Base-by-base conservation (phyloP, 2,113 vertebrate genomes). In the Hippocampus mohnikei region DNA sequence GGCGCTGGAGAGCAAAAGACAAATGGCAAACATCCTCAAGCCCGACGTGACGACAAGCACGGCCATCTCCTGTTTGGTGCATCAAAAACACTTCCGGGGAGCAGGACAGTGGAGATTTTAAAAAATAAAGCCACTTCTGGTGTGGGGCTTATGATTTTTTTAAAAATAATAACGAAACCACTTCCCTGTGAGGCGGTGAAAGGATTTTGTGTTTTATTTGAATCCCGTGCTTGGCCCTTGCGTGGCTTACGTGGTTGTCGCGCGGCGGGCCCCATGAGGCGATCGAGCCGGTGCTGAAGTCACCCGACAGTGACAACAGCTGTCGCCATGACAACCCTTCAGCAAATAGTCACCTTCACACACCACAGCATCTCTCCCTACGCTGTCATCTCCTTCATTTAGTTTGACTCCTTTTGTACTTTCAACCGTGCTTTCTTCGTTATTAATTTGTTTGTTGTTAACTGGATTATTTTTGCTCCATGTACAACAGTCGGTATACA, bases 241-340 rank as follows among this genome's bases (percentile, higher is more conserved):
- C 6, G 33, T 37, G 33, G 33, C 33, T 37, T 37, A 0, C 29
- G 5, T 37, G 0, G 33, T 37, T 6, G 33, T 37, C 33, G 33
- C 29, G 3, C 29, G 29, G 29, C 4, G 29, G 29, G 29, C 3
- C 18, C 37, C 2, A 16, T 29, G 23, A 62, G 12, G 62, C 6
- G 2, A 0, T 41, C 15, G 10, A 1, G 27, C 33, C 18, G 0
- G 25, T 23, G 27, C 27, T 60, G n/a, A 60, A 8, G 21, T 20
- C 20, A 20, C 69, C 60, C 48, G 67, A 68, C 74, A 66, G 58
- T 59, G 75, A 73, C 74, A 33, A 5, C 15, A 21, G 15, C 18
- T 0, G 81, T 88, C 18, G 72, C 3, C 83, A 80, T 76, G 82
- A 53, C 75, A 29, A 3, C 82, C 72, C 75, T 69, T 75, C 11